Conservation (phyloP, 1,140 invertebrate genomes). For the Magallana gigas region DNA sequence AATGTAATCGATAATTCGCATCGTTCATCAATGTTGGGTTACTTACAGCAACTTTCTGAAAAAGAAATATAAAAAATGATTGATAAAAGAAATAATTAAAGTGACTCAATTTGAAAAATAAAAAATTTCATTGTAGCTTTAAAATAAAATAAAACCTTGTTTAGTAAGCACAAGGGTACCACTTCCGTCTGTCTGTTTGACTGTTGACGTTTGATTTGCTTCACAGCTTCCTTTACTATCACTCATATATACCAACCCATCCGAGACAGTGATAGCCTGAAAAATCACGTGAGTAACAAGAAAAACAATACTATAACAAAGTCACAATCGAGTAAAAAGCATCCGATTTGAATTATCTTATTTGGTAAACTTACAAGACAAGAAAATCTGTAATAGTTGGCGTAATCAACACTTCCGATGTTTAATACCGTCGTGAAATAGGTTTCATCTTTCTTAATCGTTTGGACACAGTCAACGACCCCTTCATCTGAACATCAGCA, state of each 20-base stretch:
- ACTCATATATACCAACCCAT: not conserved
- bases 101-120: not conserved
- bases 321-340: not conserved
- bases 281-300: not conserved
- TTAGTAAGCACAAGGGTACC: slow-evolving; percentile 30
- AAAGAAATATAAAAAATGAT: not conserved
- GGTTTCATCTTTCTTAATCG: slow-evolving; percentile 6
- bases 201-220: not conserved
- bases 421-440: slow-evolving; percentile 34
- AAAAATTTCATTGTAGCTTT: not conserved
- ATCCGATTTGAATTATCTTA: not conserved
- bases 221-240: slow-evolving; percentile 39
- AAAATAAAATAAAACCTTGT: not conserved
- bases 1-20: too few species aligned
- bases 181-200: slow-evolving; percentile 40
- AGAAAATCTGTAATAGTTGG: slow-evolving; percentile 29
- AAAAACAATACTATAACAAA: too few species aligned
- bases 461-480: slow-evolving; percentile 4
- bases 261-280: not conserved
- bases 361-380: not conserved
- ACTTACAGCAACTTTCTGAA: slow-evolving; percentile 42
- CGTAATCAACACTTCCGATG: slow-evolving; percentile 31
- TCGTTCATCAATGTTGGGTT: not conserved
- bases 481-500: slow-evolving; percentile 25
- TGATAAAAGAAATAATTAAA: not conserved